Evolutionary conservation across 1,140 invertebrate genomes (phyloP).

Genomic region (Drosophila orosa): DNA sequence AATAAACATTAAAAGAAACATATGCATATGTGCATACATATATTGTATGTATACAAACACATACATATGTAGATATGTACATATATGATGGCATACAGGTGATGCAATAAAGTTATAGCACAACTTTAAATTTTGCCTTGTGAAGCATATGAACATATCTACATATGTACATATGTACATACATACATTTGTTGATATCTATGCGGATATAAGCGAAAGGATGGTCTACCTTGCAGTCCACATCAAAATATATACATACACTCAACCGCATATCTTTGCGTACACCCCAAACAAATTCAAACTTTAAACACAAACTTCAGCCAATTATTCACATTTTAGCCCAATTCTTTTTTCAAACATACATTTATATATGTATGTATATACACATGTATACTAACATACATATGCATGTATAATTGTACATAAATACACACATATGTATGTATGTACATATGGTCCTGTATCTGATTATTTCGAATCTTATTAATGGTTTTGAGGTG

Average conservation of each 20-base stretch:
- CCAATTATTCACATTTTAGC: too few species aligned
- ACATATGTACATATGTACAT: constrained; percentile 2
- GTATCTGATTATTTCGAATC: neutral
- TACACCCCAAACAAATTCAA: too few species aligned
- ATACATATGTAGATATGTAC: constrained; percentile 11
- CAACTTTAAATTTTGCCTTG: too few species aligned
- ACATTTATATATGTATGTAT: constrained; percentile 3
- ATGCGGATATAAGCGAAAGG: neutral
- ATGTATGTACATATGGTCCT: neutral
- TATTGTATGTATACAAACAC: constrained; percentile 1
- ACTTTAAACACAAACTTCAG: too few species aligned
- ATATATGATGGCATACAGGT: neutral
- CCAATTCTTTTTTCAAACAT: neutral
- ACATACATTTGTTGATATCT: neutral
- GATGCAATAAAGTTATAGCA: too few species aligned
- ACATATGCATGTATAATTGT: neutral
- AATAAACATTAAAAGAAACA: too few species aligned
- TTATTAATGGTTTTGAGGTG: neutral
- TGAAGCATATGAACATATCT: too few species aligned
- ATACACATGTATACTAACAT: neutral
- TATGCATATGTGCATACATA: neutral
- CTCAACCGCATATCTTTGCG: too few species aligned
- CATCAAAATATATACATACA: too few species aligned
- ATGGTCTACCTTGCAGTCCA: too few species aligned
- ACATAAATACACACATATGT: neutral